A percentile compares a stretch with the other conserved stretches of the same genome.
phyloP scores from a whole-genome alignment of 1,140 invertebrate species.

The Pararge aegeria region DNA sequence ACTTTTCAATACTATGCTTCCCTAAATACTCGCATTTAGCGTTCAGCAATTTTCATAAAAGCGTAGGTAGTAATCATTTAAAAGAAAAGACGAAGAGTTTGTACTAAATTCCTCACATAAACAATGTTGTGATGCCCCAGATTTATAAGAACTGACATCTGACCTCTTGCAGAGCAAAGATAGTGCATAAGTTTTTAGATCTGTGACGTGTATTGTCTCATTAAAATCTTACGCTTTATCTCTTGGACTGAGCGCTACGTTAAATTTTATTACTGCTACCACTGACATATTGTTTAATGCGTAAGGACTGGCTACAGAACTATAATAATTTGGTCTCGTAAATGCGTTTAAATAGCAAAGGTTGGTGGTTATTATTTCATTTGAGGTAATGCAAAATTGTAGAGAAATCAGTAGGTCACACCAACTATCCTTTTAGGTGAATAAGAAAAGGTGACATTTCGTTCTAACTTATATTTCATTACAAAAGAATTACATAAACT shows the following conservation, averaged over 20 bases:
- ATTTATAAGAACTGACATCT: constrained; percentile 27
- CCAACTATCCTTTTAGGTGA: too few relatives aligned
- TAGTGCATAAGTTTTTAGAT: constrained; percentile 1
- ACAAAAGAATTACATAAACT: too few relatives aligned
- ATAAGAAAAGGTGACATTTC: too few relatives aligned
- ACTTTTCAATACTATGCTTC: background rate
- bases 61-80: background rate
- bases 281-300: background rate
- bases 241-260: background rate
- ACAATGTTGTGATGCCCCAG: constrained; percentile 32
- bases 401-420: too few relatives aligned
- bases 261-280: background rate
- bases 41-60: constrained; percentile 1
- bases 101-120: constrained; percentile 33
- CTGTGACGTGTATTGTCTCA: constrained; percentile 18
- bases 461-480: too few relatives aligned
- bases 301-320: too few relatives aligned
- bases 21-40: background rate
- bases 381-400: too few relatives aligned
- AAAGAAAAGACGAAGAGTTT: constrained; percentile 19
- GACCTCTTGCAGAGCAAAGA: constrained; percentile 9
- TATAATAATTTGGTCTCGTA: too few relatives aligned
- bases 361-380: too few relatives aligned
- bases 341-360: too few relatives aligned
- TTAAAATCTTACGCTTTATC: constrained; percentile 19